Base-by-base conservation (phyloP, 2,888 invertebrate genomes). In the Scaptomyza polygonia region DNA sequence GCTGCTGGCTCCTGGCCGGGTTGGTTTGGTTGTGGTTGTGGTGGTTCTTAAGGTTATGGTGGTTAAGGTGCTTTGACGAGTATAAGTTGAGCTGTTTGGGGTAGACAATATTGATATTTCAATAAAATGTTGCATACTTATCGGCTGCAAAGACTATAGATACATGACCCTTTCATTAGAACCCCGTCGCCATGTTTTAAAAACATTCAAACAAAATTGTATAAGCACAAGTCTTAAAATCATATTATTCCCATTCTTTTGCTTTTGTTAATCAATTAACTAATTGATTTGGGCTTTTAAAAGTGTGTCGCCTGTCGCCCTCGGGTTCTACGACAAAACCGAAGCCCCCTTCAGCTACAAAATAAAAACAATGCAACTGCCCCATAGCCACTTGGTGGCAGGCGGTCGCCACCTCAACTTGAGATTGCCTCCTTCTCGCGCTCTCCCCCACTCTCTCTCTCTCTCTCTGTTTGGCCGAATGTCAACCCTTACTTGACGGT, bases 231-330 rank as follows among this genome's bases (percentile, higher is more conserved):
- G 48, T 43, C 45, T n/a, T 7, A 11, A 32, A 18, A 45, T 48
- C 30, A 29, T 25, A 51, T 55, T 53, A 47, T 45, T 61, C 56
- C 59, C 49, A 12, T 51, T 14, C 16, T 44, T 51, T 51, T 47
- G 55, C 59, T 45, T 70, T 84, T 84, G 74, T 85, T 83, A 77
- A 79, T 89, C 89, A 89, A 89, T 89, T 89, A 88, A 86, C 86
- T 89, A 89, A 89, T 89, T 89, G 89, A 87, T 87, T 86, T 72
- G 68, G 71, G 76, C 86, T 70, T 57, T 84, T 78, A 78, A 86
- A 75, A 78, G 83, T 72, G 67, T 77, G 82, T 79, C 82, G 77
- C 40, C 77, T 62, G 81, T 51, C 53, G 32, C 71, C 66, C 67
- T 43, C 57, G 7, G 14, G 25, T 5, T 25, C 25, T 25, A 18